Evolutionary conservation across 2,113 vertebrate species (phyloP).

Genomic region (Larimichthys crocea): DNA sequence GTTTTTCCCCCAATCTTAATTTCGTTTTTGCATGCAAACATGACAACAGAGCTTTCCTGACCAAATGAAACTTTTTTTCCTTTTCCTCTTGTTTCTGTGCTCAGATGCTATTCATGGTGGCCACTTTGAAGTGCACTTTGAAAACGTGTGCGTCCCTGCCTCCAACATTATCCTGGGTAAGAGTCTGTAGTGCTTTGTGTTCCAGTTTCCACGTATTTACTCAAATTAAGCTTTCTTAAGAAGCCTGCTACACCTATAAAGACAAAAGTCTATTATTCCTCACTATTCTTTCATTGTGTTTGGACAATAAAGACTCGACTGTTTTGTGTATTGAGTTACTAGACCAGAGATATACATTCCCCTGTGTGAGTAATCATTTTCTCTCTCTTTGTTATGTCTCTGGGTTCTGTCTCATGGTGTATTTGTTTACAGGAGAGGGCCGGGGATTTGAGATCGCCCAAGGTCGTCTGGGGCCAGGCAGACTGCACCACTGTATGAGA

Average conservation of each 20-base stretch:
- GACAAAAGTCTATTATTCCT: neutral
- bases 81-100: conserved; percentile 11
- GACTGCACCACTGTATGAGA: conserved; percentile 96
- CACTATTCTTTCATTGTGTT: conserved; percentile 17
- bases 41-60: neutral
- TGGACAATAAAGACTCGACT: neutral
- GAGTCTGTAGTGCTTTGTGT: conserved; percentile 5
- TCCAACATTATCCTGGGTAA: conserved; percentile 92
- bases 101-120: conserved; percentile 92
- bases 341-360: neutral
- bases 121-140: conserved; percentile 95
- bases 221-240: neutral
- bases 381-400: neutral
- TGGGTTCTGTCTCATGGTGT: neutral
- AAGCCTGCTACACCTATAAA: neutral
- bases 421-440: conserved; percentile 87
- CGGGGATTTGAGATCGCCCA: conserved; percentile 94
- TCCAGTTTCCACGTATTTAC: neutral
- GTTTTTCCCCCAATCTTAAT: neutral
- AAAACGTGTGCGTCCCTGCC: conserved; percentile 87
- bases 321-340: neutral
- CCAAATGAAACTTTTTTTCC: neutral
- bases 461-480: conserved; percentile 90
- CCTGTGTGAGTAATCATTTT: neutral
- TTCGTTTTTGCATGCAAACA: neutral